Conservation (phyloP, 2,797 vertebrate species). For the Microctenopoma steveboyesi region DNA sequence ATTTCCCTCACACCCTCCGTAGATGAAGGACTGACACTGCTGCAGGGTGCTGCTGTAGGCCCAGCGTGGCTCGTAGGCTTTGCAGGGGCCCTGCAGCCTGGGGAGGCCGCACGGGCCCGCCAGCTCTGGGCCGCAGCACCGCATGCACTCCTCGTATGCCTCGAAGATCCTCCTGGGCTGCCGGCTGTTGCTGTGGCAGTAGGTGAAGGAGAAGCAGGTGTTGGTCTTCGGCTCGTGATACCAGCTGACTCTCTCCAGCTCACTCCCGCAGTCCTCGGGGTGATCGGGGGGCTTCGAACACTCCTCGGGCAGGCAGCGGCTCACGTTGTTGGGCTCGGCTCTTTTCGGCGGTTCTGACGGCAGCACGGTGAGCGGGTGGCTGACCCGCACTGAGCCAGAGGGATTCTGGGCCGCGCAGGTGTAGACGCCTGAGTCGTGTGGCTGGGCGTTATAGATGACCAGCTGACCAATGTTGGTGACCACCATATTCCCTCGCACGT, state of each 20-base stretch:
- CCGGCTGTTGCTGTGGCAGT: conserved; percentile 83
- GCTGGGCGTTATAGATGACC: conserved; percentile 94
- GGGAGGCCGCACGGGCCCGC: conserved; percentile 89
- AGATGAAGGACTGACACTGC: conserved; percentile 95
- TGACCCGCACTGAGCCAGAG: conserved; percentile 79
- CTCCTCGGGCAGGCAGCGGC: conserved; percentile 84
- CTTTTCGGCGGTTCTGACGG: conserved; percentile 24
- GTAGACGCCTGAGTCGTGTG: conserved; percentile 91
- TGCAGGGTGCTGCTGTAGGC: conserved; percentile 87
- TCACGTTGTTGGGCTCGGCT: conserved; percentile 81
- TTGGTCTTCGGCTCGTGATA: conserved; percentile 92
- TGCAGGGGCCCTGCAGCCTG: conserved; percentile 92
- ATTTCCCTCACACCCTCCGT: conserved; percentile 94
- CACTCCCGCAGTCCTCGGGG: conserved; percentile 87
- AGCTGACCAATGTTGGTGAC: conserved; percentile 97
- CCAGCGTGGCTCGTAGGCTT: conserved; percentile 94
- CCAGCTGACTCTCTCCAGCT: conserved; percentile 89
- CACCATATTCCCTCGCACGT: conserved; percentile 91
- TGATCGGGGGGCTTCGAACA: conserved; percentile 87
- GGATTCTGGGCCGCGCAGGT: conserved; percentile 91
- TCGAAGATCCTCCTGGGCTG: conserved; percentile 86
- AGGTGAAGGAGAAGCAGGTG: conserved; percentile 91
- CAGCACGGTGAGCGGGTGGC: no score
- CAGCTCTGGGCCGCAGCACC: conserved; percentile 89
- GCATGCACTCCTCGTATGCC: conserved; percentile 89